Conservation (phyloP, 2,888 invertebrate species). For the Leptinotarsa peninsularis region DNA sequence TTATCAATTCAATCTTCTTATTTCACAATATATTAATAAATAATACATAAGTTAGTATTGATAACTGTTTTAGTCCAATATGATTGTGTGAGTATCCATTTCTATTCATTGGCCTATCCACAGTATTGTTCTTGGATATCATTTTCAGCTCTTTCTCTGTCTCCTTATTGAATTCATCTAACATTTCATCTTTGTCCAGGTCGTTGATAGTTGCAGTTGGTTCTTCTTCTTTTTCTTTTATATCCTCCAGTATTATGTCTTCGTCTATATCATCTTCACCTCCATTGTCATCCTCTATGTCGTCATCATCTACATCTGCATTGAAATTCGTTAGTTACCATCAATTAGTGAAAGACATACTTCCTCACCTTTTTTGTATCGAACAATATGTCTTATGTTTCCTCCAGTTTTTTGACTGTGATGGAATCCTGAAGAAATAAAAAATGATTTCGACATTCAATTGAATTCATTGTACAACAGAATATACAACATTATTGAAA, state of each 20-base stretch:
- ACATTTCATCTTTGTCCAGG: constrained; percentile 34
- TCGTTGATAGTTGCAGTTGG: constrained; percentile 23
- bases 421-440: neutral
- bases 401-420: neutral
- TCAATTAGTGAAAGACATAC: neutral
- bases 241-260: constrained; percentile 39
- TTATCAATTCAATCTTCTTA: too few species aligned
- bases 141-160: constrained; percentile 1
- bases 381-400: neutral
- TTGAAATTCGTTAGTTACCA: neutral
- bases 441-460: neutral
- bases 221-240: constrained; percentile 25
- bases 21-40: too few species aligned
- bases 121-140: constrained; percentile 22
- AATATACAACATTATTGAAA: neutral
- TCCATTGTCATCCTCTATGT: constrained; percentile 39
- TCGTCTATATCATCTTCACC: constrained; percentile 40
- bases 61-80: too few species aligned
- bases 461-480: neutral
- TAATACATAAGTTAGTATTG: too few species aligned
- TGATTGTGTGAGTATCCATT: neutral
- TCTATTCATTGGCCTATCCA: neutral
- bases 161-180: constrained; percentile 27
- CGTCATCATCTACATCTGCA: constrained; percentile 26
- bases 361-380: constrained; percentile 21